These are phyloP conservation scores for Apistogramma diplotaenia DNA, from an alignment of 2,113 vertebrate species.

Conservation along the genomic window DNA sequence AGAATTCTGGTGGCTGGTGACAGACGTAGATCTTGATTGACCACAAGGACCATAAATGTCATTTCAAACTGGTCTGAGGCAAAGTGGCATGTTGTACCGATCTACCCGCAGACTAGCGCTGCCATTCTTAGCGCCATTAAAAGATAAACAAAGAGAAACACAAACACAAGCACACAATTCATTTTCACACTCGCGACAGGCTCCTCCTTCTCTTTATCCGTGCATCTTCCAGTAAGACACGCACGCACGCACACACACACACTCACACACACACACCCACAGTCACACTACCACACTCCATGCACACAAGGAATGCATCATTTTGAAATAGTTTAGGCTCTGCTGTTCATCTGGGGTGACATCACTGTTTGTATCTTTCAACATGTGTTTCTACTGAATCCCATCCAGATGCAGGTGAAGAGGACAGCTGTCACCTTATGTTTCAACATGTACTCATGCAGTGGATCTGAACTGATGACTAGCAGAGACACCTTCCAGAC, in stretches of 20 bases:
- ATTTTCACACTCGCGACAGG: background rate
- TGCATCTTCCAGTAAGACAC: background rate
- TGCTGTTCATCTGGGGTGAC: conserved; percentile 41
- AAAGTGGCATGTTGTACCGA: background rate
- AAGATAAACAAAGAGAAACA: background rate
- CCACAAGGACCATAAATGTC: too few species aligned
- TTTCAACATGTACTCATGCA: background rate
- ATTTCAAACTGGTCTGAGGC: background rate
- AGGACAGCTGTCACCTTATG: conserved; percentile 23
- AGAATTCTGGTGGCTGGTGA: too few species aligned
- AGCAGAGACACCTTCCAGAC: background rate
- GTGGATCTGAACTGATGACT: background rate
- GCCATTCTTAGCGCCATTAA: background rate
- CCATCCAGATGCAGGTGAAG: conserved; percentile 45
- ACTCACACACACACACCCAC: too few species aligned
- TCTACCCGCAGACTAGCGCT: background rate
- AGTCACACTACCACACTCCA: conserved; percentile 6
- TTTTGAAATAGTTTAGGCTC: conserved; percentile 9
- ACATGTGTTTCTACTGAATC: conserved; percentile 68
- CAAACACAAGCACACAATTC: background rate
- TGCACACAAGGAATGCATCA: conserved; percentile 30
- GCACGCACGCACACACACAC: background rate
- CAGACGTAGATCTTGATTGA: background rate
- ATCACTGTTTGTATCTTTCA: conserved; percentile 52
- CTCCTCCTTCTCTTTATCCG: background rate